Base-by-base conservation (phyloP, 2,888 invertebrate genomes). In the Deilephila porcellus region DNA sequence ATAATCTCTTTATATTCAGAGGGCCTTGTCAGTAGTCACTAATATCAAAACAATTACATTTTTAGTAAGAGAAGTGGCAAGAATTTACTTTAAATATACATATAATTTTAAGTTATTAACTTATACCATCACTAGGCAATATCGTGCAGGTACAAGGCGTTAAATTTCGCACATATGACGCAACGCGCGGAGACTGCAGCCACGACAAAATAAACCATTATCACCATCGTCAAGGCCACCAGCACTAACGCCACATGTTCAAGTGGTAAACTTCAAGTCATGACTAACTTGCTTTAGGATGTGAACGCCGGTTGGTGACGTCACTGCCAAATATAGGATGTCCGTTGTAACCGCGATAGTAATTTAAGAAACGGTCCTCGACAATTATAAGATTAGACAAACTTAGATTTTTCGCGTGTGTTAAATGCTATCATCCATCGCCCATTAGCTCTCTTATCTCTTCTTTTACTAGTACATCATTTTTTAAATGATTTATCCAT, bases 201-300 rank as follows among this genome's bases (percentile, higher is more conserved):
- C 37, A 64, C 64, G 45, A 67, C 20, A 52, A 63, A 67, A 67
- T 45, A 52, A 63, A 63, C 25, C 25, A 52, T 67, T 67, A 67
- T 63, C 34, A n/a, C 8, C 75, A 81, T 80, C 78, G 73, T 75
- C 85, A 89, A 90, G 90, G 91, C 77, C 87, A 80, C 80, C 76
- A 80, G 79, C 86, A 90, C 91, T 91, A 91, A 86, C 89, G 84
- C 83, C 74, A 71, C 70, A 71, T 75, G 73, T 76, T 79, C 77
- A 86, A 86, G 86, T 90, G 84, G 80, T 86, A 85, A 88, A 85
- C 82, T 84, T 83, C 75, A 78, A 77, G 80, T 83, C 87, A 83
- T 88, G 88, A 88, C 86, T 88, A 85, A 87, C 82, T 75, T 25
- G 67, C 72, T 79, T 79, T 82, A 79, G 79, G 79, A 78, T 81